A percentile compares a stretch with the other conserved stretches of the same genome.
Conservation (phyloP, 2,113 vertebrate species). For the Tringa solitaria region DNA sequence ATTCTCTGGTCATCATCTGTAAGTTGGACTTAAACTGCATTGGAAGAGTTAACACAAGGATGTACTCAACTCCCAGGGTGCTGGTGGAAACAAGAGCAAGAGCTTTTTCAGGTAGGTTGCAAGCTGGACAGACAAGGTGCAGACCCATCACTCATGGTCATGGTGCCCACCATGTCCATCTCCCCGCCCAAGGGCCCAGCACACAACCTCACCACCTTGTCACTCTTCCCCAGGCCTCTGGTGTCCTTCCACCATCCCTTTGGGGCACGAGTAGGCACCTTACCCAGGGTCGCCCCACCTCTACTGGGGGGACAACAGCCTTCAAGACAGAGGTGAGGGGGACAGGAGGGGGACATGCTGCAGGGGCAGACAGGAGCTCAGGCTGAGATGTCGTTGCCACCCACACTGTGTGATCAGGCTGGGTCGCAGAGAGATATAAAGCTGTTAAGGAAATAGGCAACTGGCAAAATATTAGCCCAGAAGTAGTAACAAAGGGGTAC, state of each 20-base stretch:
- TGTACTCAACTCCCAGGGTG: rapidly evolving
- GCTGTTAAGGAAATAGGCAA: not conserved
- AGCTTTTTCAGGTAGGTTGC: not conserved
- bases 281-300: not conserved
- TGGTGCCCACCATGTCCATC: rapidly evolving
- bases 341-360: not conserved
- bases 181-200: not conserved
- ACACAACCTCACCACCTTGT: not conserved
- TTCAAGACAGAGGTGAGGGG: not conserved
- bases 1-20: not conserved
- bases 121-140: not conserved
- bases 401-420: rapidly evolving
- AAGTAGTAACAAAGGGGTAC: not conserved
- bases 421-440: not conserved
- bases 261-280: not conserved
- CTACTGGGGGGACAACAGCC: not conserved
- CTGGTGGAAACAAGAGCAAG: not conserved
- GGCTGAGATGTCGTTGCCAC: not conserved
- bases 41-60: not conserved
- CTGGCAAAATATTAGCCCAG: not conserved
- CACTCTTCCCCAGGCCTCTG: too few relatives aligned
- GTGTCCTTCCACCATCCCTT: not conserved
- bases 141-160: too few relatives aligned
- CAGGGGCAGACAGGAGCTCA: not conserved
- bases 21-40: not conserved